Evolutionary conservation across 2,888 invertebrate species (phyloP).

Genomic region (Hartigia nigra): DNA sequence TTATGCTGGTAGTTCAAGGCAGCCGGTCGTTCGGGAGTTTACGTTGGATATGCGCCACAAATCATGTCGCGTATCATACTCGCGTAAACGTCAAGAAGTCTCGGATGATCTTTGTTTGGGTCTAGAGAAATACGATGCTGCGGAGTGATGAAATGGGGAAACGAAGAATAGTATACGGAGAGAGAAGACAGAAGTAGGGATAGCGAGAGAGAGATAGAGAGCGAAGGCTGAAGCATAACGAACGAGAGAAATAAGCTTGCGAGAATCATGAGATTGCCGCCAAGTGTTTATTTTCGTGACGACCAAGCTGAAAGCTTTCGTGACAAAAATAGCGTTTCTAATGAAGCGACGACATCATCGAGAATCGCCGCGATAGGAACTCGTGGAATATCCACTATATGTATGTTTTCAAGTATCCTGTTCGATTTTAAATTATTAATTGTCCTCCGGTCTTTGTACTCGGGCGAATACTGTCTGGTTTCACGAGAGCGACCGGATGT

Average conservation of each 20-base stretch:
- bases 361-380: not conserved
- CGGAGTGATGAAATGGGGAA: conserved; percentile 9
- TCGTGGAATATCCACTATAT: not conserved
- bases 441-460: not conserved
- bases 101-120: conserved; percentile 28
- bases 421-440: not conserved
- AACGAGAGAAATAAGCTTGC: conserved; percentile 7
- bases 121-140: conserved; percentile 8
- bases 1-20: not conserved
- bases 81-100: conserved; percentile 26
- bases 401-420: not conserved
- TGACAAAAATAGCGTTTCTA: not conserved
- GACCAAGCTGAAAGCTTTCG: not conserved
- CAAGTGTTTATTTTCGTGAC: conserved; percentile 31
- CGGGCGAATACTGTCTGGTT: not conserved
- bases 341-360: not conserved
- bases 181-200: conserved; percentile 17
- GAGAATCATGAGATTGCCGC: conserved; percentile 3
- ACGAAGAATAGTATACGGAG: conserved; percentile 18
- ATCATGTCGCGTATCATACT: conserved; percentile 32
- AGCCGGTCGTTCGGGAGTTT: conserved; percentile 25
- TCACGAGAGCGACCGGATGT: not conserved
- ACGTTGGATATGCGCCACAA: conserved; percentile 33
- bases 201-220: conserved; percentile 18
- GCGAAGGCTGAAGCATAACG: conserved; percentile 3